Evolutionary conservation across 2,797 vertebrate genomes (phyloP).

Genomic region (Cirrhinus mrigala): DNA sequence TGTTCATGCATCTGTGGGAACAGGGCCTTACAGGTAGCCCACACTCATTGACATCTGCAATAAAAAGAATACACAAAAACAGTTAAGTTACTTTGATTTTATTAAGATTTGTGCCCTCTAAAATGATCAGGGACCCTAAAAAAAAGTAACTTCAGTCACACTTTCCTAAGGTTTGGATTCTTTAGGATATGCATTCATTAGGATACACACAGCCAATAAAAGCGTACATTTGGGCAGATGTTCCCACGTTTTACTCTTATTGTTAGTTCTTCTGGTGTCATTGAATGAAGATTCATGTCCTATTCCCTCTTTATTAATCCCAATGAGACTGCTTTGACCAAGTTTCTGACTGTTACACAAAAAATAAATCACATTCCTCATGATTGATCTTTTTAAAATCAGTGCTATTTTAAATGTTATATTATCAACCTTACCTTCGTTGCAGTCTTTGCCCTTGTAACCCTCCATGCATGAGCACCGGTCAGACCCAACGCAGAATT

Average conservation of each 20-base stretch:
- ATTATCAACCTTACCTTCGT: slow-evolving; percentile 69
- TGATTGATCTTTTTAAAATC: background rate
- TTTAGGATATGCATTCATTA: background rate
- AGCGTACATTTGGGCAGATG: background rate
- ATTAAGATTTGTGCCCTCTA: background rate
- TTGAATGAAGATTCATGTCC: background rate
- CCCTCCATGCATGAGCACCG: slow-evolving; percentile 74
- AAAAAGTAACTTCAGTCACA: background rate
- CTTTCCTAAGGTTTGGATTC: background rate
- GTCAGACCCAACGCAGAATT: slow-evolving; percentile 71
- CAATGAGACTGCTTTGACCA: background rate
- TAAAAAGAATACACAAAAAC: slow-evolving; percentile 62
- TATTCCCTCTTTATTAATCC: background rate
- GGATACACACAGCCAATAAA: background rate
- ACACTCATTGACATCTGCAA: slow-evolving; percentile 81
- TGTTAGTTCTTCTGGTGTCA: background rate
- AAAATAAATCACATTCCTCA: background rate
- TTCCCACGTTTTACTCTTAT: background rate
- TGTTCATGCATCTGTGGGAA: slow-evolving; percentile 81
- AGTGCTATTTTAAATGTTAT: background rate
- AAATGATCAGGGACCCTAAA: background rate
- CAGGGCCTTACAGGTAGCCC: slow-evolving; percentile 71
- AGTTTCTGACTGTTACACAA: background rate
- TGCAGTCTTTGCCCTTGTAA: slow-evolving; percentile 71
- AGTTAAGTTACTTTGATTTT: background rate